These are phyloP conservation scores for Eupeodes latifasciatus DNA, from an alignment of 2,888 invertebrate genomes.

Conservation along the genomic window DNA sequence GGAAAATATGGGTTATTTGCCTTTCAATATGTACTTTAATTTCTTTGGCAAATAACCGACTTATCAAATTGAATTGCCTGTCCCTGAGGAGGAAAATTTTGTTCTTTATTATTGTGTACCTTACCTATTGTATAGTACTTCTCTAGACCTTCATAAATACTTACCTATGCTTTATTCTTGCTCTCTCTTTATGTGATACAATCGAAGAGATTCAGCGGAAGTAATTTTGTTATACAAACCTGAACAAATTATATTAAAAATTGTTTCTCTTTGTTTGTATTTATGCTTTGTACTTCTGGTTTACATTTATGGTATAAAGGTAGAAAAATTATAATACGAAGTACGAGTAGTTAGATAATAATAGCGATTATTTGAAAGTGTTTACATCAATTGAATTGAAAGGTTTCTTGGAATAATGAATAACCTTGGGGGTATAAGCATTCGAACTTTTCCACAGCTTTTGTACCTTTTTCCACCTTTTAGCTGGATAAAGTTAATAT, in stretches of 20 bases:
- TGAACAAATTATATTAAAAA: conserved; percentile 31
- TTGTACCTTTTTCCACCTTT: background rate
- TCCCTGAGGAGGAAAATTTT: conserved; percentile 3
- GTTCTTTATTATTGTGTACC: background rate
- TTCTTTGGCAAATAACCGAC: conserved; percentile 66
- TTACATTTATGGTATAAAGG: background rate
- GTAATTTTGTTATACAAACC: conserved; percentile 37
- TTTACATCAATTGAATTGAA: conserved; percentile 15
- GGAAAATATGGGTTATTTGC: conserved; percentile 71
- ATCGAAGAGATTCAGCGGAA: conserved; percentile 43
- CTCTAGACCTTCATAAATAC: too few species aligned
- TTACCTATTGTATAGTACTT: too few species aligned
- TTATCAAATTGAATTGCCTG: conserved; percentile 64
- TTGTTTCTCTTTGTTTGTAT: background rate
- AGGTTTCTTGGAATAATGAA: conserved; percentile 1
- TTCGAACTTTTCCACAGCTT: background rate
- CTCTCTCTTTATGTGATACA: conserved; percentile 16
- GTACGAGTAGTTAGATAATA: background rate
- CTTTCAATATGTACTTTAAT: conserved; percentile 64
- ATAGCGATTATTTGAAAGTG: background rate
- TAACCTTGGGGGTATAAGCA: background rate
- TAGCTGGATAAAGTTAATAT: too few species aligned
- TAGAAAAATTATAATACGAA: background rate
- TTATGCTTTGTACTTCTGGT: background rate
- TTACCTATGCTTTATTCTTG: background rate